These are phyloP conservation scores for Dryocosmus kuriphilus DNA, from an alignment of 2,888 invertebrate species.

Conservation along the genomic window DNA sequence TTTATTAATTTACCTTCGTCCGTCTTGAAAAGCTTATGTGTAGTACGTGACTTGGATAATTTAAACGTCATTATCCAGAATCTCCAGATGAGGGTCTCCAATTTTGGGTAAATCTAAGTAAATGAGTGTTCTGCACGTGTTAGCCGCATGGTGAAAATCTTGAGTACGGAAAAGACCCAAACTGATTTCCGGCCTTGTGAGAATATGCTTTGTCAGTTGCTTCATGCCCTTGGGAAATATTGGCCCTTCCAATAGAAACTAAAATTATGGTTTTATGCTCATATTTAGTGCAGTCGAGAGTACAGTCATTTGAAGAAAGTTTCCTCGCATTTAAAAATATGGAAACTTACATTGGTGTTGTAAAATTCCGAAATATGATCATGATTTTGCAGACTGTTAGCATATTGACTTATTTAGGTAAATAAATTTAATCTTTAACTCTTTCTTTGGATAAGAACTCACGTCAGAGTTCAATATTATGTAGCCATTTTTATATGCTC, in stretches of 20 bases:
- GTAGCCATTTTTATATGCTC: neutral
- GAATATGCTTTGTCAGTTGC: neutral
- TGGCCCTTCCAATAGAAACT: neutral
- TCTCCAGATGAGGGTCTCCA: conserved; percentile 13
- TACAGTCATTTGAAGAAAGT: neutral
- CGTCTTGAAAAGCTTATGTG: conserved; percentile 3
- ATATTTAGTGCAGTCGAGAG: neutral
- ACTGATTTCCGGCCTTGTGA: conserved; percentile 12
- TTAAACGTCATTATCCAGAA: conserved; percentile 1
- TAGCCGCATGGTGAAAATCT: conserved; percentile 57
- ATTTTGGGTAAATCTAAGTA: conserved; percentile 35
- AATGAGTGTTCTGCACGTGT: conserved; percentile 58
- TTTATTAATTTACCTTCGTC: conserved; percentile 4
- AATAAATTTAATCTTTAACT: neutral
- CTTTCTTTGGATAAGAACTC: neutral
- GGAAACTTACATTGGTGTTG: neutral
- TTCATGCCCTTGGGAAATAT: neutral
- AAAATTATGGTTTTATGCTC: neutral
- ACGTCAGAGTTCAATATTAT: neutral
- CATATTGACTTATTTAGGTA: too few species aligned
- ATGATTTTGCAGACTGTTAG: neutral
- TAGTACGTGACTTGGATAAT: conserved; percentile 30
- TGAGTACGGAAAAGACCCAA: neutral
- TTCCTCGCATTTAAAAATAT: neutral
- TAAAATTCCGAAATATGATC: neutral